phyloP scores from a whole-genome alignment of 2,113 vertebrate genomes.

The Seriola aureovittata region DNA sequence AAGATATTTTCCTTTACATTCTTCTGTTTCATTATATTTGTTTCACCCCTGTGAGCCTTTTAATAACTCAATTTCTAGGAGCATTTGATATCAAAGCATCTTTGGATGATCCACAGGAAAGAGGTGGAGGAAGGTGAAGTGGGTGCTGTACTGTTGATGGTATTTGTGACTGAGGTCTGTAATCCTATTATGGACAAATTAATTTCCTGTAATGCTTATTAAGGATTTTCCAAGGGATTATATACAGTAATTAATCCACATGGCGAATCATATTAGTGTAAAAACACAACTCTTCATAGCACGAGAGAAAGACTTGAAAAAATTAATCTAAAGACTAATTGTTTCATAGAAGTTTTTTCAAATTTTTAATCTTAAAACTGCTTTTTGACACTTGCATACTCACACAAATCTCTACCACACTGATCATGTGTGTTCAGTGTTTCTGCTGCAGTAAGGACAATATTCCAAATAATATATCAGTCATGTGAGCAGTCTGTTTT shows the following conservation, averaged over 20 bases:
- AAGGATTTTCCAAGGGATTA: constrained; percentile 51
- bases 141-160: constrained; percentile 22
- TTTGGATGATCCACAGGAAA: neutral
- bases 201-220: constrained; percentile 42
- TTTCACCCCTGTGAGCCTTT: constrained; percentile 6
- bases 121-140: neutral
- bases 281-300: constrained; percentile 16
- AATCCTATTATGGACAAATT: constrained; percentile 56
- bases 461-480: neutral
- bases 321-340: too few relatives aligned
- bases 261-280: constrained; percentile 44
- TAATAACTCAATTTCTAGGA: neutral
- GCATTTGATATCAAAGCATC: neutral
- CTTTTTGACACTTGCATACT: neutral
- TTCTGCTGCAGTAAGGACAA: neutral
- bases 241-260: constrained; percentile 40
- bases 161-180: constrained; percentile 44
- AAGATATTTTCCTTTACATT: neutral
- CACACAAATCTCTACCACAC: neutral
- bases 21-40: neutral
- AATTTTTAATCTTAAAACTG: neutral
- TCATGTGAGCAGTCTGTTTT: neutral
- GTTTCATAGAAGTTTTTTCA: too few relatives aligned
- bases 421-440: neutral
- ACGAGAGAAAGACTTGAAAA: neutral